These are phyloP conservation scores for Unio pictorum DNA, from an alignment of 2,888 invertebrate species.

Conservation along the genomic window DNA sequence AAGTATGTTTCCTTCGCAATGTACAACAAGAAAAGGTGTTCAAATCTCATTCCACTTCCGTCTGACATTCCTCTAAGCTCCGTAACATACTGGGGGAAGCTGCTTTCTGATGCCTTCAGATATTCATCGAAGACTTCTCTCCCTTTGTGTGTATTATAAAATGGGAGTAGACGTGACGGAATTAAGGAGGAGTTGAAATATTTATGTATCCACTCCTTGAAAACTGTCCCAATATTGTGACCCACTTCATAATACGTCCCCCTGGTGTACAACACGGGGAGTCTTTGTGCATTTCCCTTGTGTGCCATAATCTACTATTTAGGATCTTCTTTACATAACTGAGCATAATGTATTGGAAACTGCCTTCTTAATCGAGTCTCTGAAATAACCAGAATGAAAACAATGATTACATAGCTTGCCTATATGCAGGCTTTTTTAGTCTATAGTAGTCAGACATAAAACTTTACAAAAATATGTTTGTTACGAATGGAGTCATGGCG, in stretches of 20 bases:
- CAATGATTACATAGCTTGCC: too few species aligned
- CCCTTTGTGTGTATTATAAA: conserved; percentile 14
- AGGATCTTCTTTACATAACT: too few species aligned
- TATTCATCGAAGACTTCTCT: conserved; percentile 17
- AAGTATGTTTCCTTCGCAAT: conserved; percentile 24
- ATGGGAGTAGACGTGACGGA: conserved; percentile 18
- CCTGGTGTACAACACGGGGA: conserved; percentile 9
- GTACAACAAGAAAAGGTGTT: conserved; percentile 28
- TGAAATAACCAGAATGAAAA: too few species aligned
- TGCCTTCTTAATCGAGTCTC: too few species aligned
- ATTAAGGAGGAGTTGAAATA: conserved; percentile 14
- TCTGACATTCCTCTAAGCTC: conserved; percentile 36
- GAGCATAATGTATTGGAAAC: too few species aligned
- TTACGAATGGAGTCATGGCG: too few species aligned
- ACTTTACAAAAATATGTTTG: too few species aligned
- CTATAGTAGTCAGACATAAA: too few species aligned
- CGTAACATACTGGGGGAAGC: conserved; percentile 27
- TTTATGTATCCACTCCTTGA: conserved; percentile 17
- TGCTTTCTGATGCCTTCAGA: conserved; percentile 13
- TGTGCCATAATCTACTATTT: conserved; percentile 4
- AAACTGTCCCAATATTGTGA: conserved; percentile 22
- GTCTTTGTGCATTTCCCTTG: not conserved
- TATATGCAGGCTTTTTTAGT: too few species aligned
- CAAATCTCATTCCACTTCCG: conserved; percentile 30
- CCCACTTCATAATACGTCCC: conserved; percentile 34